Base-by-base conservation (phyloP, 2,797 vertebrate species). In the Poeciliopsis paucimaculata region DNA sequence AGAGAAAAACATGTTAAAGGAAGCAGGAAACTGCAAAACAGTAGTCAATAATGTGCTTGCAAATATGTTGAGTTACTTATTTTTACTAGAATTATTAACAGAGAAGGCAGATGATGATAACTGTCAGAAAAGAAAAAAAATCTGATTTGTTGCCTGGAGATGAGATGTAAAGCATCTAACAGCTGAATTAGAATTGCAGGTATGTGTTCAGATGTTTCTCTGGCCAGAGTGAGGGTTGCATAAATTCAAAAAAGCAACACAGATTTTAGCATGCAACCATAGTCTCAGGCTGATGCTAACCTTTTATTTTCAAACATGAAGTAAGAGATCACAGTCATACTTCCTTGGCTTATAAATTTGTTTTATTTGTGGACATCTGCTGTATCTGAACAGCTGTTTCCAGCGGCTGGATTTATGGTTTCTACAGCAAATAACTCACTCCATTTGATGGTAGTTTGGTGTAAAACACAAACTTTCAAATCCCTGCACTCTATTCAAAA, bases 391-490 rank as follows among this genome's bases (percentile, higher is more conserved):
- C 66, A n/a, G 12, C 23, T 43, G 9, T 13, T 43, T n/a, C 66
- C 66, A n/a, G 66, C 1, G 39, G 9, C 66, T n/a, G 2, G 23
- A 43, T 70, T 70, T 70, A 70, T 68, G 64, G 23, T 70, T 70
- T 70, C 39, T 70, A 13, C 39, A 70, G 23, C 39, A 70, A 70
- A 70, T 70, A 70, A 70, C 39, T 70, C 66, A 70, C 23, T 43
- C 5, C 39, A 43, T 43, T 70, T 70, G 20, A 34, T 39, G 34
- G 46, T 3, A 53, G 34, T 53, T 73, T 73, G 20, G 72, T 39
- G 20, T 12, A 73, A 47, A 64, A 36, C 23, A 47, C 16, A 60
- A 39, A 41, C 34, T 53, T 41, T 74, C 15, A 53, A n/a, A n/a
- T 70, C 66, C 39, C 20, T 68, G 64, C 4, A 43, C 23, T n/a